phyloP scores from a whole-genome alignment of 2,888 invertebrate species.

The Baronia brevicornis region DNA sequence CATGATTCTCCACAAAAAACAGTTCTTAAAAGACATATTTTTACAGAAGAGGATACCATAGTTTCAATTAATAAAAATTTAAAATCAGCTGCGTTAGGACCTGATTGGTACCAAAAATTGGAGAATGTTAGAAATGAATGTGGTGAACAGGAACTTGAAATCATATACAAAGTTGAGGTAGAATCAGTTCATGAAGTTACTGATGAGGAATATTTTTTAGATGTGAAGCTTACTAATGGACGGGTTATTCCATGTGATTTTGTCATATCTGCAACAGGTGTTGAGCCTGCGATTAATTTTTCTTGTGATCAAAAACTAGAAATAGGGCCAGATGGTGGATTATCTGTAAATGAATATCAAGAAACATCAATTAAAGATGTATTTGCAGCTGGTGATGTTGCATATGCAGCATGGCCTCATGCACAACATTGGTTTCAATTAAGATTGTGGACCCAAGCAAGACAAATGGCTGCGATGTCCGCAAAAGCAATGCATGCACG shows the following conservation, averaged over 20 bases:
- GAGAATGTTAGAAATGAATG: slow-evolving; percentile 71
- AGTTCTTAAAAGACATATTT: slow-evolving; percentile 79
- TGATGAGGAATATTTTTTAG: slow-evolving; percentile 78
- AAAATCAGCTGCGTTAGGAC: slow-evolving; percentile 94
- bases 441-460: slow-evolving; percentile 97
- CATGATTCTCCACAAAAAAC: slow-evolving; percentile 25
- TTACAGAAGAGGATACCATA: slow-evolving; percentile 72
- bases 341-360: slow-evolving; percentile 90
- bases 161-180: slow-evolving; percentile 78
- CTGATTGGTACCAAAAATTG: slow-evolving; percentile 92
- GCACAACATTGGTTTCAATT: slow-evolving; percentile 94
- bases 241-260: slow-evolving; percentile 87
- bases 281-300: slow-evolving; percentile 80
- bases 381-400: slow-evolving; percentile 97
- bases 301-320: slow-evolving; percentile 67
- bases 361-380: slow-evolving; percentile 85
- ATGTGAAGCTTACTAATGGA: slow-evolving; percentile 83
- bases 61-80: slow-evolving; percentile 54
- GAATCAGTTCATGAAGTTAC: slow-evolving; percentile 47
- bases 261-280: slow-evolving; percentile 96
- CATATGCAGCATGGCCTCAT: slow-evolving; percentile 85
- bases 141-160: slow-evolving; percentile 67
- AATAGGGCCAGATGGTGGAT: slow-evolving; percentile 84
- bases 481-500: slow-evolving; percentile 90
- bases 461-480: slow-evolving; percentile 97